Base-by-base conservation (phyloP, 2,113 vertebrate genomes). In the Electrona antarctica region DNA sequence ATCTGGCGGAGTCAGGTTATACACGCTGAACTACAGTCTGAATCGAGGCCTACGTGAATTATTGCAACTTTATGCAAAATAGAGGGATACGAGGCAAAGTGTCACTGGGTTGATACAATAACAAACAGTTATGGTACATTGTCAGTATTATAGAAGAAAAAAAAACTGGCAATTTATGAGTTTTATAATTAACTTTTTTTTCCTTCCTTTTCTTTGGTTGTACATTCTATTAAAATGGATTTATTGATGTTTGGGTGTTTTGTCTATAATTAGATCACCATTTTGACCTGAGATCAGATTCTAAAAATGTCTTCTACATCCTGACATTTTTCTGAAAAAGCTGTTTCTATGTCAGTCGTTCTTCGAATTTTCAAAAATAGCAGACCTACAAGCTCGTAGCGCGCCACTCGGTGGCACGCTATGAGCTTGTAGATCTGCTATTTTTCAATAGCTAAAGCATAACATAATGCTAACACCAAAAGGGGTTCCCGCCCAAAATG, bases 161-260 rank as follows among this genome's bases (percentile, higher is more conserved):
- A 41, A 41, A 28, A 76, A 73, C 56, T 56, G 15, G 21, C 62
- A 51, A 54, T 21, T 78, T 77, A 8, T 59, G 28, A 68, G 62
- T 41, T 75, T 79, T 80, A n/a, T 51, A 57, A 73, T 73, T 60
- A 80, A 79, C 69, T 76, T 80, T 41, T 2, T 41, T 0, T 41
- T 41, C 33, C 33, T 78, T 81, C 1, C 70, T 15, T 75, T 7
- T 82, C 70, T 82, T 80, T 76, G 75, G 84, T 79, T 79, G 69
- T 87, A 77, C 79, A 54, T 82, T 80, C 78, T 80, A 90, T 85
- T 84, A 87, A 89, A 79, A 70, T 69, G 52, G 79, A 88, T 85
- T 82, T 81, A 88, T 70, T 76, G 48, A 76, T 33, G 47, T 49
- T n/a, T 41, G 58, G 70, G 7, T 66, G n/a, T n/a, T 66, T 46